Evolutionary conservation across 2,888 invertebrate genomes (phyloP), one percentile per base, ranked within the genome.

Genomic region (Standfussiana lucernea): DNA sequence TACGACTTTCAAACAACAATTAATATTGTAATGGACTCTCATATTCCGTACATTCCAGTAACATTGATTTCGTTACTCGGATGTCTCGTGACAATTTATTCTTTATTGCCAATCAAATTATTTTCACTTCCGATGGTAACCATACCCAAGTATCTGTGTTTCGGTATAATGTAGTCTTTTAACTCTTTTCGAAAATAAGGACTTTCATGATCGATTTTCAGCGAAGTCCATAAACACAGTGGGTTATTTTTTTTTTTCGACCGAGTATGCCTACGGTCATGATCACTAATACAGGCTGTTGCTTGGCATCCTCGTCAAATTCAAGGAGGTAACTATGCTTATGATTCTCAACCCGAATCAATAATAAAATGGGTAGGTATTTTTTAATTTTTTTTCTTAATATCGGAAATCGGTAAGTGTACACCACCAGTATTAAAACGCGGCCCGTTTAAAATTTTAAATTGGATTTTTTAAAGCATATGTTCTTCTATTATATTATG

Each of bases 1-100:
- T 65, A 79, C 66, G 32, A 82, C 40, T 73, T 74, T 15, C 37
- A 67, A 68, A 64, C 56, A 70, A 37, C 35, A 24, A 71, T 47
- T 65, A 61, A 61, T 40, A 8, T 47, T 68, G 62, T 37, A 50
- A 28, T 35, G 24, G 32, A 70, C 32, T 56, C 68, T 59, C 21
- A 45, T 40, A 47, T 10, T 40, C 65, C 32, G 32, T 67, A 65
- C 18, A 69, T 80, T 50, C 47, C 28, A 21, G 35, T 47, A 18
- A 61, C 24, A 8, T 50, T 15, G 15, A 24, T 61, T 45, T 50
- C 13, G 37, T 69, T 28, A 53, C 18, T 45, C n/a, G 10, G n/a
- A 69, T 35, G 0, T 61, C 61, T 61, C 61, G 18, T 47, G n/a
- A 61, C 0, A 32, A 15, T 28, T 56, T 40, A 45, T 47, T 42